Evolutionary conservation across 2,797 vertebrate genomes (phyloP).

Genomic region (Chelmon rostratus): DNA sequence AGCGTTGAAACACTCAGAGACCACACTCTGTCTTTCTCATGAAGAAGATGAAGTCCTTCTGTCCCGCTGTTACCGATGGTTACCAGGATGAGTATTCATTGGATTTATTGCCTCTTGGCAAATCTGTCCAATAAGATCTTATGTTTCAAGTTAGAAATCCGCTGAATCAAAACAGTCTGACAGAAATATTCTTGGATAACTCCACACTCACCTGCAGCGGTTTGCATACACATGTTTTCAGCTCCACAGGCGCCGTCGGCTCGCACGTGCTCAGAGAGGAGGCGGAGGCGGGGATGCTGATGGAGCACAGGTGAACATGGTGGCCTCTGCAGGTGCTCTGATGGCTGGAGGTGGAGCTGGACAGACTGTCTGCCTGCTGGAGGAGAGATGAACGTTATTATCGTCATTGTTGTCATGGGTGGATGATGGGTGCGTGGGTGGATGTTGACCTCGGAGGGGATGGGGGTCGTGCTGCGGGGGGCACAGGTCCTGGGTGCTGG

Average conservation of each 20-base stretch:
- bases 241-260: neutral
- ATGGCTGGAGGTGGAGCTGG: slow-evolving; percentile 27
- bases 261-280: slow-evolving; percentile 42
- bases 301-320: slow-evolving; percentile 8
- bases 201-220: neutral
- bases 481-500: slow-evolving; percentile 75
- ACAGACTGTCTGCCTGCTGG: slow-evolving; percentile 45
- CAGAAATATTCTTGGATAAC: too few relatives aligned
- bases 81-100: too few relatives aligned
- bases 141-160: too few relatives aligned
- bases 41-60: too few relatives aligned
- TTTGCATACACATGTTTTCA: neutral
- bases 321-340: neutral
- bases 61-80: too few relatives aligned
- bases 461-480: slow-evolving; percentile 25
- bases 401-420: neutral
- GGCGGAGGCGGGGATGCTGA: slow-evolving; percentile 22
- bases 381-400: neutral
- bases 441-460: slow-evolving; percentile 34
- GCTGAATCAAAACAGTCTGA: too few relatives aligned
- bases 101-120: too few relatives aligned
- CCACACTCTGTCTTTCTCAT: too few relatives aligned
- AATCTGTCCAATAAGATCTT: too few relatives aligned
- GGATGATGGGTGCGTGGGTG: neutral
- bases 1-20: too few relatives aligned